Base-by-base conservation (phyloP, 2,797 vertebrate species). In the Odontamblyopus rebecca region DNA sequence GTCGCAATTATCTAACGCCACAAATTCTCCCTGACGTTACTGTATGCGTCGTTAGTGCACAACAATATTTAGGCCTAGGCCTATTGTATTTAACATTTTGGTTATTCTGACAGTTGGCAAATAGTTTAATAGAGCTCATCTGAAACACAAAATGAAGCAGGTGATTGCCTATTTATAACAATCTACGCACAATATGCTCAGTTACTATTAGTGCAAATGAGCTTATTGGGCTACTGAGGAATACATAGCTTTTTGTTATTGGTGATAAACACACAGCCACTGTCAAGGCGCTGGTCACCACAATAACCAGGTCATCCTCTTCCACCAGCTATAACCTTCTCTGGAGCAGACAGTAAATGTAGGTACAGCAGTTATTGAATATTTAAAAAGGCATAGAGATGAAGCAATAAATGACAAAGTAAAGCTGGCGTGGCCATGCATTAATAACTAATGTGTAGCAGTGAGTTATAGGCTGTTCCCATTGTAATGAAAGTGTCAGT, bases 381-480 rank as follows among this genome's bases (percentile, higher is more conserved):
- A 95, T 94, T 94, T 94, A 94, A 95, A 92, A 94, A 93, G 91
- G 88, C 88, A 85, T 89, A 91, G 92, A 93, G 93, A 94, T 93
- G 89, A 93, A 94, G 94, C 94, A 94, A 92, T 95, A 94, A 94
- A 95, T 94, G 93, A 94, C 93, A 94, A 92, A 94, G 91, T 93
- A 94, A 94, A 94, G 92, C 93, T 93, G 93, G 93, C 88, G 91
- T 90, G 91, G 90, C 90, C 85, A 72, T 83, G 86, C 92, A 95
- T 95, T 93, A 95, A 95, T 94, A 94, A 93, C 94, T 94, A 94
- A 95, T 93, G 91, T 88, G 82, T 76, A 85, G 76, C 89, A 77
- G 85, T 93, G 94, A 95, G 90, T 95, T 94, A 95, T 93, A 92
- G 93, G 92, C 91, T 81, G 81, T 88, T 91, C 88, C 85, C 81